Evolutionary conservation across 2,888 invertebrate species (phyloP).

Genomic region (Athalia cordata): DNA sequence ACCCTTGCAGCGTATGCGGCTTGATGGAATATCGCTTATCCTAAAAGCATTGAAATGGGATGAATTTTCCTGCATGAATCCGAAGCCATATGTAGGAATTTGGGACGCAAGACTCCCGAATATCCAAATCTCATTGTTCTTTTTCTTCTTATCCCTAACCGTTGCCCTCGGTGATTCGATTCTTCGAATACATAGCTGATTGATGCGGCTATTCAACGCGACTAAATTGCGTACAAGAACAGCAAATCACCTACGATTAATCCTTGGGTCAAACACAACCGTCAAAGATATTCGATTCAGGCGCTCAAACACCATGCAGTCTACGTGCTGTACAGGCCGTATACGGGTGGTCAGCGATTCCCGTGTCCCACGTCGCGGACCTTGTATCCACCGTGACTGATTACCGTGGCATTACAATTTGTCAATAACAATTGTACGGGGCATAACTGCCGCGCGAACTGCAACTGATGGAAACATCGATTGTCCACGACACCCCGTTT

Average conservation of each 20-base stretch:
- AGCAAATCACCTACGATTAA: constrained; percentile 34
- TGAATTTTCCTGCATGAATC: neutral
- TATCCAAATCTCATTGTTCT: neutral
- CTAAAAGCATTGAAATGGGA: neutral
- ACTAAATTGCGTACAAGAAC: neutral
- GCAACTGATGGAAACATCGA: constrained; percentile 70
- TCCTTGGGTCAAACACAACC: constrained; percentile 25
- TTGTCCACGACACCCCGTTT: constrained; percentile 56
- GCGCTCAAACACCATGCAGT: neutral
- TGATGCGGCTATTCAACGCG: constrained; percentile 2
- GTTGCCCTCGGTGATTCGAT: constrained; percentile 2
- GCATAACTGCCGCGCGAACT: constrained; percentile 65
- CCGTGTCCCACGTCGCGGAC: constrained; percentile 33
- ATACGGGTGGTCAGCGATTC: neutral
- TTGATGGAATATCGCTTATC: constrained; percentile 23
- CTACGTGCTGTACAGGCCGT: neutral
- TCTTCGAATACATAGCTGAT: neutral
- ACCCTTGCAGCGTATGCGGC: constrained; percentile 19
- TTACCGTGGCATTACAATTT: constrained; percentile 69
- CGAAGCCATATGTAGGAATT: neutral
- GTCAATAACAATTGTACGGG: constrained; percentile 70
- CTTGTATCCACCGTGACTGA: constrained; percentile 62
- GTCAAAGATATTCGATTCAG: constrained; percentile 21
- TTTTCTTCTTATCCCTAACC: too few relatives aligned
- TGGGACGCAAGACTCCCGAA: neutral